Evolutionary conservation across 2,797 vertebrate genomes (phyloP), one percentile per base, ranked within the genome.

Genomic region (Phyllotis vaccarum): DNA sequence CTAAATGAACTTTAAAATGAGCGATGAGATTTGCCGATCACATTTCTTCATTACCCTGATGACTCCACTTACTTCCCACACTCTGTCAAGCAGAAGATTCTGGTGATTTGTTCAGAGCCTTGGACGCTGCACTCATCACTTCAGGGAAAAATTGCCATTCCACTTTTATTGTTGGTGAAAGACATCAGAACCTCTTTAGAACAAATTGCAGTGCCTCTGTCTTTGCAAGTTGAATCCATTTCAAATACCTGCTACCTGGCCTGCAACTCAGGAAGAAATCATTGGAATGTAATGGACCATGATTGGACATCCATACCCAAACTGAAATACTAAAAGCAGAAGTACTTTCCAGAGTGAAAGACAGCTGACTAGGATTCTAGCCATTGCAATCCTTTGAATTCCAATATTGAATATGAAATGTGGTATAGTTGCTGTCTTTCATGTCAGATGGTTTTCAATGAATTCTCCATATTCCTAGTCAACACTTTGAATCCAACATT

Each of bases 1-100:
- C 92, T 81, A 78, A 52, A 76, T 96, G 76, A 85, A 86, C 34
- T 94, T 85, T 87, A 87, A 94, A 76, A 93, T 76, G 64, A 96
- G 43, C 82, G 14, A 21, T 92, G 86, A 72, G 81, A 85, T 76
- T 93, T 94, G 22, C 76, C 37, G 85, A 54, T 68, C 17, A 60
- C 56, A 12, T 76, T 86, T 91, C 56, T 91, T 94, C 62, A 70
- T 91, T 78, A 87, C 68, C 72, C 12, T 75, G 10, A 66, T 80
- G 9, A 91, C 66, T 31, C 34, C 58, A 19, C 0, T 91, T 52
- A n/a, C 29, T 96, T 93, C 31, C 76, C 56, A 74, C 2, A 8
- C n/a, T 89, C 82, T 76, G 79, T 64, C 64, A 72, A 87, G 37
- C 52, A 40, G 64, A 27, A 93, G 52, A 91, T 79, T 80, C 76